Evolutionary conservation across 2,888 invertebrate species (phyloP), one percentile per base, ranked within the genome.

Genomic region (Ceriagrion tenellum): DNA sequence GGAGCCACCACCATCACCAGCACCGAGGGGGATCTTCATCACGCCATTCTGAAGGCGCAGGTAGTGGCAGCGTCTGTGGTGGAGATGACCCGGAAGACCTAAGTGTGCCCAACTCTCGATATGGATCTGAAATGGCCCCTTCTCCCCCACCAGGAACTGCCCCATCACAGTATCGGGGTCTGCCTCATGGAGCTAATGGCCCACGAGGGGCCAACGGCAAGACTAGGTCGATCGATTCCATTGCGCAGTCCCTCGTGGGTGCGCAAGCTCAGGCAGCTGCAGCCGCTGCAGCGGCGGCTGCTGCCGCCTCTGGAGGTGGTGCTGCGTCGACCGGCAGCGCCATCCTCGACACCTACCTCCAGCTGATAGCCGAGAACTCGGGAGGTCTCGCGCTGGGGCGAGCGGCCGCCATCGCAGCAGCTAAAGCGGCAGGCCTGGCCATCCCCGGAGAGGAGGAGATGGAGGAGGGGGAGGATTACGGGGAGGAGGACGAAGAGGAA

Each of bases 61-160:
- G 93, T 47, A 93, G 93, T 47, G 97, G 97, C 55, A 98, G 98
- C 96, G 97, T 98, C 88, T 98, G 98, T 97, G 98, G 98, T 13
- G 98, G 98, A 96, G 98, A 98, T 96, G 98, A 96, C 98, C 98
- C 98, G 55, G 99, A 99, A 97, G 99, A 99, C 96, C 97, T 99
- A 95, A 98, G 98, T 96, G 98, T 98, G 95, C 97, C 98, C 95
- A 95, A 95, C 63, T 95, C 95, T 47, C 95, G 95, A 55, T 93
- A 90, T 95, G 95, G 90, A 69, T 93, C 93, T 93, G 93, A 93
- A 93, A 93, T 93, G 93, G 97, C 97, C 93, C 98, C 98, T 3
- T 98, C 98, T 18, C 97, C 97, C 88, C 98, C 98, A 13, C 95
- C 96, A 96, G 96, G 95, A 96, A 96, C 95, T 95, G 96, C 95